phyloP scores from a whole-genome alignment of 2,797 vertebrate species.

The Notoglanidium macrostoma region DNA sequence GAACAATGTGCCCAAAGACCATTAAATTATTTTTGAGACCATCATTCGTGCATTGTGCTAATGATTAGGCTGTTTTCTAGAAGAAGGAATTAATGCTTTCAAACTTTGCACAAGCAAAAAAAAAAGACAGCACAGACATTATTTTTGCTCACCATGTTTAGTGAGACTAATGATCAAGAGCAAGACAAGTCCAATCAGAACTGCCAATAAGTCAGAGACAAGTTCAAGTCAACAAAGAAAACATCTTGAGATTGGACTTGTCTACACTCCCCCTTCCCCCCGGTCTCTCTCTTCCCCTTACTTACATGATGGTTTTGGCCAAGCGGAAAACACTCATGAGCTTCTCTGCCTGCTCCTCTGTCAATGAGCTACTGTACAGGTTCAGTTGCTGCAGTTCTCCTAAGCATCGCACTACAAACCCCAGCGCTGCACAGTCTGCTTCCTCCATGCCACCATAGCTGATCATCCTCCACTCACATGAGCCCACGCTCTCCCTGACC shows the following conservation, averaged over 20 bases:
- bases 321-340: slow-evolving; percentile 63
- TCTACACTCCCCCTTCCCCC: background rate
- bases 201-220: background rate
- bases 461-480: slow-evolving; percentile 41
- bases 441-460: slow-evolving; percentile 59
- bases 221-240: background rate
- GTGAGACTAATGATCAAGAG: background rate
- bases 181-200: background rate
- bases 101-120: background rate
- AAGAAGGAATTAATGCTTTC: background rate
- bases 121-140: background rate
- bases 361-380: slow-evolving; percentile 58
- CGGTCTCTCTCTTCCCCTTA: background rate
- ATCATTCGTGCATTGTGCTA: too few species aligned
- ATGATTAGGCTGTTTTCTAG: background rate
- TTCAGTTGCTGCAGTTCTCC: slow-evolving; percentile 64
- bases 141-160: background rate
- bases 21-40: too few species aligned
- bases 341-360: slow-evolving; percentile 55
- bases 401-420: slow-evolving; percentile 62
- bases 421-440: slow-evolving; percentile 64
- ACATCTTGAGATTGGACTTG: background rate
- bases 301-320: slow-evolving; percentile 68
- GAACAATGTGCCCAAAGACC: too few species aligned
- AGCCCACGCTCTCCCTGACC: slow-evolving; percentile 61